A percentile compares a stretch with the other conserved stretches of the same genome.
Conservation (phyloP, 2,888 invertebrate genomes). For the Dorcus hopei region DNA sequence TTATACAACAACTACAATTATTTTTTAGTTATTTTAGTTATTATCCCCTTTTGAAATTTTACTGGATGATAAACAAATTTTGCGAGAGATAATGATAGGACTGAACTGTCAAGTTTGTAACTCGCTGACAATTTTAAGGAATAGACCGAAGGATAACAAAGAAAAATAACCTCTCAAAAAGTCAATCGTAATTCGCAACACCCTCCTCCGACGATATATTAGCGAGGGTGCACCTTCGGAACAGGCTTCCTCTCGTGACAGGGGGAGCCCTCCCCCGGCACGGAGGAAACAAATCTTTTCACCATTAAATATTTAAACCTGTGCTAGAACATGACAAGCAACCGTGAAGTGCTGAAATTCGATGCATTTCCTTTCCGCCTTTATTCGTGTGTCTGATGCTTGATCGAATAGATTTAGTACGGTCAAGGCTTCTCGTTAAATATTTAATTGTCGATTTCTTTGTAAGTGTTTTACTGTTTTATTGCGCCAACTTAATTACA, state of each 20-base stretch:
- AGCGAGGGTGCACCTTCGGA: slow-evolving; percentile 2
- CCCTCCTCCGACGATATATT: slow-evolving; percentile 4
- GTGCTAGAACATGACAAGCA: slow-evolving; percentile 22
- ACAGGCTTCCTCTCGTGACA: background rate
- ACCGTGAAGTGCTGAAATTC: slow-evolving; percentile 14
- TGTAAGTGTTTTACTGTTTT: too few species aligned
- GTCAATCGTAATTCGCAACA: slow-evolving; percentile 16
- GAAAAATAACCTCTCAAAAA: slow-evolving; percentile 11
- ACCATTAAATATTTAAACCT: slow-evolving; percentile 30
- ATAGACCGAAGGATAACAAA: background rate
- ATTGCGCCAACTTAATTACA: too few species aligned
- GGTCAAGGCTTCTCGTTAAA: background rate
- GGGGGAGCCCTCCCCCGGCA: background rate
- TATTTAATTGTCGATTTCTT: too few species aligned
- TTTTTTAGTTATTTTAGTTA: too few species aligned
- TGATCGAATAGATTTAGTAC: background rate
- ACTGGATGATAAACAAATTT: too few species aligned
- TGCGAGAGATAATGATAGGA: too few species aligned
- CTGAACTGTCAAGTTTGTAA: too few species aligned
- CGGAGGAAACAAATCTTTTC: slow-evolving; percentile 27
- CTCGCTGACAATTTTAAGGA: too few species aligned
- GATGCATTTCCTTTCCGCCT: background rate
- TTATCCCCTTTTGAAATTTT: too few species aligned
- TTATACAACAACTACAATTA: too few species aligned
- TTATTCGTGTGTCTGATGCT: background rate